phyloP scores from a whole-genome alignment of 2,113 vertebrate genomes.

The Ctenomys sociabilis region DNA sequence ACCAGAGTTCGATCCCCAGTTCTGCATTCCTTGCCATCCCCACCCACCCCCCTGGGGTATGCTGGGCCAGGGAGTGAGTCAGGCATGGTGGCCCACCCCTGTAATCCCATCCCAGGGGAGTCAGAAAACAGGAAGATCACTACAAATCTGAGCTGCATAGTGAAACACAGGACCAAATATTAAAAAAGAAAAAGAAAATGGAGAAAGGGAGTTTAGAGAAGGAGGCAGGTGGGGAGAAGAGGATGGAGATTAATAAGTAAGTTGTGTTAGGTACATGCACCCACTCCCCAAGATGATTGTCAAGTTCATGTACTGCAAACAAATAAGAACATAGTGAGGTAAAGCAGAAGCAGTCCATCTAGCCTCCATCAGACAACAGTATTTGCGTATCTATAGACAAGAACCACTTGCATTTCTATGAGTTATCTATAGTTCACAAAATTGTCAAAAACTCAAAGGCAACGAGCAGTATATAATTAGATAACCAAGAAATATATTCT shows the following conservation, averaged over 20 bases:
- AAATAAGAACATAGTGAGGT: not conserved
- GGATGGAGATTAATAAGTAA: not conserved
- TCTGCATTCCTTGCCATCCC: too few relatives aligned
- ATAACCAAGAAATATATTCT: not conserved
- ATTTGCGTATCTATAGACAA: not conserved
- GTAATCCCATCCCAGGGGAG: too few relatives aligned
- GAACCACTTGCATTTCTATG: not conserved
- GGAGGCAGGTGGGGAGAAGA: not conserved
- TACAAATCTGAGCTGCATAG: too few relatives aligned
- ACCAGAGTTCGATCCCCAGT: too few relatives aligned
- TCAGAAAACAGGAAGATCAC: too few relatives aligned
- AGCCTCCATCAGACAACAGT: not conserved
- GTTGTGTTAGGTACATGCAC: not conserved
- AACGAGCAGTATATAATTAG: not conserved
- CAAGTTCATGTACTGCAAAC: not conserved
- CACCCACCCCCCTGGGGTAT: too few relatives aligned
- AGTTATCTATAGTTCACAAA: not conserved
- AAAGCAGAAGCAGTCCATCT: slow-evolving; percentile 20
- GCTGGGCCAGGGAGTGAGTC: too few relatives aligned
- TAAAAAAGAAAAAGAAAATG: not conserved
- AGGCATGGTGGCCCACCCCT: too few relatives aligned
- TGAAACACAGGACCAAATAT: too few relatives aligned
- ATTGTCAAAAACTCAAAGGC: not conserved
- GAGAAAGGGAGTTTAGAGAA: not conserved
- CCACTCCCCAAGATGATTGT: not conserved